Conservation (phyloP, 2,113 vertebrate species). For the Gnathonemus echidnorhynchus region DNA sequence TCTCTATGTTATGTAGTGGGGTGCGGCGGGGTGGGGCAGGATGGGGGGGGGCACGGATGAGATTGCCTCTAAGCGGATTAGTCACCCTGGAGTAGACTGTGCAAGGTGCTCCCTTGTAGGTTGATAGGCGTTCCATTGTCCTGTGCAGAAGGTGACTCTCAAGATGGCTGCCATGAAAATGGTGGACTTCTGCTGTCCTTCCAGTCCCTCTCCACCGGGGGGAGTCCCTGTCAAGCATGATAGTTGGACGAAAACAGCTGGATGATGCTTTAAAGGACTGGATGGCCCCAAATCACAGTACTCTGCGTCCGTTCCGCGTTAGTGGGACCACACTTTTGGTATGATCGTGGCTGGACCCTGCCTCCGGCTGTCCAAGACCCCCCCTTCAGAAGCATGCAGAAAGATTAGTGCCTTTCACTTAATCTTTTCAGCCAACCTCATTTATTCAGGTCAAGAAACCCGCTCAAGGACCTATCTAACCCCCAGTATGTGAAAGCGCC, state of each 20-base stretch:
- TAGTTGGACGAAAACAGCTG: not conserved
- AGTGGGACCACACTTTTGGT: not conserved
- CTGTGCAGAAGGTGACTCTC: conserved; percentile 1
- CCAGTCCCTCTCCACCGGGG: not conserved
- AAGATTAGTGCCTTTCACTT: not conserved
- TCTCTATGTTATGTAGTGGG: conserved; percentile 47
- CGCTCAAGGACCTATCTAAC: not conserved
- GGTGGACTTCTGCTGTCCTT: not conserved
- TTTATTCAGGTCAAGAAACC: conserved; percentile 5
- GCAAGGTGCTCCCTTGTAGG: conserved; percentile 12
- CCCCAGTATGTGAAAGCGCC: not conserved
- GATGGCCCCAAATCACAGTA: not conserved
- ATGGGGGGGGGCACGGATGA: conserved; percentile 27
- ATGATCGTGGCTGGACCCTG: not conserved
- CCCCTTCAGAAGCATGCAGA: not conserved
- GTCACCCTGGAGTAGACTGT: conserved; percentile 21
- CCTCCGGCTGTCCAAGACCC: too few relatives aligned
- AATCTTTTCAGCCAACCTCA: not conserved
- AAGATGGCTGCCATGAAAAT: not conserved
- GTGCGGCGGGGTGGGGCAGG: conserved; percentile 24
- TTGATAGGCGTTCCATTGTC: conserved; percentile 28
- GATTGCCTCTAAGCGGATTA: conserved; percentile 39
- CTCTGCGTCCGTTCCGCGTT: not conserved
- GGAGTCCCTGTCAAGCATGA: not conserved
- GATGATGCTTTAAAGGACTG: not conserved